phyloP scores from a whole-genome alignment of 2,797 vertebrate genomes.

The Telmatherina bonti region DNA sequence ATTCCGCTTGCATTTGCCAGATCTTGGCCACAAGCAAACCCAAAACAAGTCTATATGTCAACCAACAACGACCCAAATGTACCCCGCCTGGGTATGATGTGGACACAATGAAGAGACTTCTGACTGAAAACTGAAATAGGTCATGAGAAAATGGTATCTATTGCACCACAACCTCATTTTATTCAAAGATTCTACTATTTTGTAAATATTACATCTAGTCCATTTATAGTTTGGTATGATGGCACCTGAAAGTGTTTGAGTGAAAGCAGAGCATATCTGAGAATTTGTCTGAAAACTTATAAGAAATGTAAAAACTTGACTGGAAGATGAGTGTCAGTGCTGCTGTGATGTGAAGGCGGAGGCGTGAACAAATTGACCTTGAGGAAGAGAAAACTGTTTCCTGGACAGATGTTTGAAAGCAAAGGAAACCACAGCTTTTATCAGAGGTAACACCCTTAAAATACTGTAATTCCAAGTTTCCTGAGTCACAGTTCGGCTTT shows the following conservation, averaged over 20 bases:
- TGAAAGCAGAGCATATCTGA: not conserved
- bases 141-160: not conserved
- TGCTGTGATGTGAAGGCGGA: constrained; percentile 31
- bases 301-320: not conserved
- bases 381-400: constrained; percentile 46
- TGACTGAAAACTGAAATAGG: no score
- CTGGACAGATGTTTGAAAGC: constrained; percentile 53
- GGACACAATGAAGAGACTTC: no score
- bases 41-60: not conserved
- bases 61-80: no score
- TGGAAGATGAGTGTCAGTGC: not conserved
- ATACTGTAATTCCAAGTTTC: constrained; percentile 16
- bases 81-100: no score
- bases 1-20: not conserved
- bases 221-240: not conserved
- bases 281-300: constrained; percentile 7
- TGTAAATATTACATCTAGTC: not conserved
- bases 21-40: not conserved
- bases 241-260: not conserved
- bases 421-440: constrained; percentile 52
- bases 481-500: not conserved
- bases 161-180: not conserved
- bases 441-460: constrained; percentile 43
- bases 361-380: constrained; percentile 32
- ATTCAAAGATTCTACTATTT: no score